These are phyloP conservation scores for Phacellophora camtschatica DNA, from an alignment of 30 jellyfish, hydroid and myxozoan species.

Conservation along the genomic window DNA sequence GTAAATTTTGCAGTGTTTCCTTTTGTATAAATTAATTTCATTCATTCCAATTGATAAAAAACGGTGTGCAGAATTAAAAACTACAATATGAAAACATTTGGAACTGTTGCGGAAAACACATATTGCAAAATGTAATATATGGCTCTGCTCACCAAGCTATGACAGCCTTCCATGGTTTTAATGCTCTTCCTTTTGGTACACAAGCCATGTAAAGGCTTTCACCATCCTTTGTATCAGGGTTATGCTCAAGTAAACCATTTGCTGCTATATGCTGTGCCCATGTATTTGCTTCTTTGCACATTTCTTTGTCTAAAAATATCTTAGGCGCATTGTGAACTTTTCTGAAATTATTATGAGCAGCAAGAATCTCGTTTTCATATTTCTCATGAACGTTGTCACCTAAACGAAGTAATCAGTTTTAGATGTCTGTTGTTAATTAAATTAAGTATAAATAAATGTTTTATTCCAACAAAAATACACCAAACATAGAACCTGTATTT, in stretches of 20 bases:
- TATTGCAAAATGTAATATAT: background rate
- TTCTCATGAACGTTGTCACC: too few species aligned
- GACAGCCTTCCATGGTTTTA: slow-evolving; percentile 58
- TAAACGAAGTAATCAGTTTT: too few species aligned
- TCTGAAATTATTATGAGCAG: slow-evolving; percentile 75
- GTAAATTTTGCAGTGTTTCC: too few species aligned
- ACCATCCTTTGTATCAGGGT: slow-evolving; percentile 64
- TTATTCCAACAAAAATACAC: too few species aligned
- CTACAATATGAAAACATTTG: too few species aligned
- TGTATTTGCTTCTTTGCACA: slow-evolving; percentile 58
- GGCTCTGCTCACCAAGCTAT: slow-evolving; percentile 41
- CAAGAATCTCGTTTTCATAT: slow-evolving; percentile 55
- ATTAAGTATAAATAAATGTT: too few species aligned
- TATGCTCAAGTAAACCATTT: slow-evolving; percentile 48
- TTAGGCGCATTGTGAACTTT: slow-evolving; percentile 77
- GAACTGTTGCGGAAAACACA: too few species aligned
- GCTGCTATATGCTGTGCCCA: slow-evolving; percentile 62
- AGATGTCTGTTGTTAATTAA: too few species aligned
- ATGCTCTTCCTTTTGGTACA: slow-evolving; percentile 46
- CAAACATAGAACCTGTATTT: too few species aligned
- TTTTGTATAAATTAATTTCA: too few species aligned
- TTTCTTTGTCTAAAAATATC: slow-evolving; percentile 20
- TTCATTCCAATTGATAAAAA: too few species aligned
- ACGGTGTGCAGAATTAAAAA: too few species aligned
- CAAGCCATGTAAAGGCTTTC: slow-evolving; percentile 83